Evolutionary conservation across 1,140 invertebrate species (phyloP).

Genomic region (Achatina immaculata): DNA sequence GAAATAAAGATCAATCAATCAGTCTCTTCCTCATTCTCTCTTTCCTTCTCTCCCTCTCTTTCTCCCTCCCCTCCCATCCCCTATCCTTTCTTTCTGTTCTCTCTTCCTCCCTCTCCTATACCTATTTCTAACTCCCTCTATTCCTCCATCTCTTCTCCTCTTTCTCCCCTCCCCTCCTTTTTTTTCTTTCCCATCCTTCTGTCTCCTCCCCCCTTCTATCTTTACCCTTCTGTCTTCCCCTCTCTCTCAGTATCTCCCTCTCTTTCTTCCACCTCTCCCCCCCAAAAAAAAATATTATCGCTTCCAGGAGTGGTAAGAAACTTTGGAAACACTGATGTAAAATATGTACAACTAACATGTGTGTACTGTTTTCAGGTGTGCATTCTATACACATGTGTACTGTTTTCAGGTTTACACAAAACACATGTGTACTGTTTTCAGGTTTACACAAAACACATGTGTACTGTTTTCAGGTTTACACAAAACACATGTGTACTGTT

Average conservation of each 20-base stretch:
- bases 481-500: no score
- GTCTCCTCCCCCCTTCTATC: not conserved
- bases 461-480: no score
- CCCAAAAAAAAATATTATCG: no score
- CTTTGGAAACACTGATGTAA: no score
- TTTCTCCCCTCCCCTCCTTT: not conserved
- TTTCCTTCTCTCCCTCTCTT: not conserved
- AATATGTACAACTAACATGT: no score
- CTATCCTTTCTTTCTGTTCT: not conserved
- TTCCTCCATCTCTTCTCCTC: not conserved
- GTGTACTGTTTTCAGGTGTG: not conserved
- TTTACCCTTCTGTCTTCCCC: not conserved
- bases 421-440: no score
- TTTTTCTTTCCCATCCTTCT: not conserved
- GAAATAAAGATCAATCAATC: no score
- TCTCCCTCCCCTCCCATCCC: not conserved
- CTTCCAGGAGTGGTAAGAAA: no score
- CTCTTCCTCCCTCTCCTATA: not conserved
- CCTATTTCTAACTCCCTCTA: not conserved
- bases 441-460: no score
- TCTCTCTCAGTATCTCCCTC: not conserved
- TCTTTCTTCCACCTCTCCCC: conserved; percentile 4
- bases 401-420: not conserved
- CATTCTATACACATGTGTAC: not conserved
- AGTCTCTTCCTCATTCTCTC: no score